Base-by-base conservation (phyloP, 2,888 invertebrate genomes). In the Limnephilus marmoratus region DNA sequence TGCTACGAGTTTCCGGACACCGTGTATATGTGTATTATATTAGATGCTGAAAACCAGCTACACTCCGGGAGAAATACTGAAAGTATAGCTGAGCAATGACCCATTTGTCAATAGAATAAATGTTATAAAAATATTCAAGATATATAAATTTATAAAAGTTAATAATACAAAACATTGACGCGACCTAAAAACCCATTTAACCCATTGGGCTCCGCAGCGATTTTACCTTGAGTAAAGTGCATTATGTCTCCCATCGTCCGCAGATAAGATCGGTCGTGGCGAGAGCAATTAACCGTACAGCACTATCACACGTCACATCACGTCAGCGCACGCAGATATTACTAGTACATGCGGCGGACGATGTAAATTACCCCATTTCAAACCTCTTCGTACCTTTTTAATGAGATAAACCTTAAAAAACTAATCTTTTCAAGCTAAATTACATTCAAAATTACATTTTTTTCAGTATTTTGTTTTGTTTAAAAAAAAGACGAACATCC, bases 271-370 rank as follows among this genome's bases (percentile, higher is more conserved):
- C 92, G 81, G 80, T 41, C 49, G 45, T 45, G 29, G 82, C 82
- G 53, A 29, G 53, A n/a, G 91, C 91, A 91, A 91, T 91, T 91
- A 91, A 49, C 82, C 37, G 68, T 49, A 31, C n/a, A 31, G 80
- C 68, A 68, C 68, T 91, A 91, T 91, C 91, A 83, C 91, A 91
- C 91, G 88, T 91, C 91, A 89, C 37, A 91, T 89, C 91, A 34
- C 82, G 34, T 49, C 91, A 53, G 49, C 53, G 31, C 87, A 87
- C 87, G 87, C 87, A 87, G 87, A 45, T 49, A 87, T 87, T 31
- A 53, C 31, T 53, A 7, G 3, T 68, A 9, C n/a, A 68, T 68
- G 24, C 45, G 29, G 53, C 31, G 87, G 31, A 87, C 87, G 53
- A 87, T 53, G 49, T 3, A 49, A 87, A 87, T 87, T 87, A 87